Evolutionary conservation across 2,888 invertebrate genomes (phyloP), one percentile per base, ranked within the genome.

Genomic region (Tachystola acroxantha): DNA sequence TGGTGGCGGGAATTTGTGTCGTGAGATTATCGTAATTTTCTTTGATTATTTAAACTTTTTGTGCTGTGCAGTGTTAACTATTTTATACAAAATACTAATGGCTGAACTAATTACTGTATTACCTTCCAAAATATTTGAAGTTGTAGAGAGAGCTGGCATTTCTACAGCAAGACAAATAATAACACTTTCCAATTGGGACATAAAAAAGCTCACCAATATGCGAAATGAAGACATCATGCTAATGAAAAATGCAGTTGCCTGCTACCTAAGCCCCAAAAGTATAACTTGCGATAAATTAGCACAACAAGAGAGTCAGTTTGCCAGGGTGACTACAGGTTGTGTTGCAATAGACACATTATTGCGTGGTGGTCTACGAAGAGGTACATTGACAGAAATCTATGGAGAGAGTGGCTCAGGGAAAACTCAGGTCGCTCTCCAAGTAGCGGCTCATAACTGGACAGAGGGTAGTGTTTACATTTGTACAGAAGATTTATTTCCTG

Each of bases 331-430:
- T 28, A 81, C 79, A 35, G 93, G 94, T 7, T 93, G 92, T 68
- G 29, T 54, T 33, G 61, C 65, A 35, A 75, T 95, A 35, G 91
- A 95, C 66, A 56, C 56, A 19, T 64, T 90, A 42, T 66, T 93
- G 12, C 71, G 77, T 49, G 94, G 94, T 38, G 96, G 96, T 19
- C 82, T 95, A 39, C 77, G 90, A 30, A 76, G 77, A 48, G 88
- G 89, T 45, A 91, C 93, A 14, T 87, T 96, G 34, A 92, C 92
- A 37, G 95, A 96, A 86, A 81, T 96, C 50, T 91, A 89, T 64
- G 96, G 95, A n/a, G 91, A 92, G 69, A 93, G 94, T 78, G 93
- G 93, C 10, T 88, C 90, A 52, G 95, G 95, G 4, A 96, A 96
- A 84, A 95, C 95, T 0, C 96, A 96, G 67, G 62, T 95, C 28